These are phyloP conservation scores for Drosophila limbata DNA, from an alignment of 2,888 invertebrate genomes.

Conservation along the genomic window DNA sequence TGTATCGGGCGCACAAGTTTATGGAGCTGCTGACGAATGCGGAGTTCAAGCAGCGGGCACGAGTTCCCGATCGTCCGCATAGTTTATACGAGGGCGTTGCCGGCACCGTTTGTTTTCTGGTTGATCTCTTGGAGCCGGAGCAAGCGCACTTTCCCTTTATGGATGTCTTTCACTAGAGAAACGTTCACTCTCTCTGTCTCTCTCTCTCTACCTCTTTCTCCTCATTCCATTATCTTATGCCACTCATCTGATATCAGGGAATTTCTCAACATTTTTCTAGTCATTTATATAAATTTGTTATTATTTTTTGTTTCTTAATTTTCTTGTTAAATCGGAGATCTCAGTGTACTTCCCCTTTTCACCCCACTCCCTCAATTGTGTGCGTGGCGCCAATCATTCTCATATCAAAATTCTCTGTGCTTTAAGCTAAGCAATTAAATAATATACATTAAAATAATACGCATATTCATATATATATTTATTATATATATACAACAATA, in stretches of 20 bases:
- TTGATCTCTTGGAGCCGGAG: conserved; percentile 90
- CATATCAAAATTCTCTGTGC: conserved; percentile 80
- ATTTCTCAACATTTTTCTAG: conserved; percentile 54
- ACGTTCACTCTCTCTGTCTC: neutral
- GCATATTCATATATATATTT: conserved; percentile 32
- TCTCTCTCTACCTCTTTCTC: neutral
- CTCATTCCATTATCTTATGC: neutral
- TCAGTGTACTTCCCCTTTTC: conserved; percentile 12
- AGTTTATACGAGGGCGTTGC: conserved; percentile 94
- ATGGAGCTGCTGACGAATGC: conserved; percentile 90
- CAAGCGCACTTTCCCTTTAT: conserved; percentile 93
- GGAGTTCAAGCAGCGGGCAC: conserved; percentile 89
- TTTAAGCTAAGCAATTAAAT: conserved; percentile 78
- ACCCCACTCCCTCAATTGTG: conserved; percentile 1
- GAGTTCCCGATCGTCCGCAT: conserved; percentile 92
- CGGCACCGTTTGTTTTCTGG: conserved; percentile 93
- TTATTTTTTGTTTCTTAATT: conserved; percentile 13
- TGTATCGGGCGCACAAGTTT: conserved; percentile 91
- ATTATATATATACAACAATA: conserved; percentile 40
- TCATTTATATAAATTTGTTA: conserved; percentile 43
- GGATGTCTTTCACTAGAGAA: conserved; percentile 87
- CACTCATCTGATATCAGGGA: conserved; percentile 42
- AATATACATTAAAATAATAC: conserved; percentile 37
- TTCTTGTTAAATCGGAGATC: conserved; percentile 21
- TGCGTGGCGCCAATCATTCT: conserved; percentile 68